Evolutionary conservation across 1,140 invertebrate genomes (phyloP), one percentile per base, ranked within the genome.

Genomic region (Aphis craccivora): DNA sequence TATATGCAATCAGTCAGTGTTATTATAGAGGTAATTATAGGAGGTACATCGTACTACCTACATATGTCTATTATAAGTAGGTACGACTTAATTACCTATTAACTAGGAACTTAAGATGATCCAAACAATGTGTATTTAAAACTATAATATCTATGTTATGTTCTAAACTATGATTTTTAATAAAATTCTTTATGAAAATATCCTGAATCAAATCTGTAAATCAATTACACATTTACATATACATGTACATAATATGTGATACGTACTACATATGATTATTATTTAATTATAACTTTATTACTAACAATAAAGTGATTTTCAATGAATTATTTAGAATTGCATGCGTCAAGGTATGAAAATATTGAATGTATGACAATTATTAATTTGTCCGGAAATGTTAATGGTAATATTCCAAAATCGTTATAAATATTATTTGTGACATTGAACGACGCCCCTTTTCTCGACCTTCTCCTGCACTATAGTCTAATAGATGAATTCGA

Each of bases 361-460:
- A 55, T 40, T 25, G 7, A 40, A 37, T 37, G 23, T 14, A 40
- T 37, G 9, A 55, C 20, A 25, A 18, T 14, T 30, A n/a, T 53
- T 53, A 53, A 90, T 55, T 37, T 14, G 23, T 55, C 88, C 48
- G 88, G 88, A 90, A 55, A 90, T 40, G 23, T 55, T 40, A 55
- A 35, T 40, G 48, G 88, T 40, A 30, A 35, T 40, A 88, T 88
- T 88, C 48, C n/a, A 35, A 90, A 90, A 90, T 40, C 51, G 51
- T 90, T 40, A 55, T 1, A 18, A 40, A 55, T 14, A 37, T 3
- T 8, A 51, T 40, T 40, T 2, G 11, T 76, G 90, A 81, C 90
- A 91, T 91, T 91, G 90, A 18, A 76, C 90, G 60, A 67, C 60
- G 60, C 60, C 60, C 90, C 43, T 48, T 91, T 91, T 81, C 1